These are phyloP conservation scores for Falco punctatus DNA, from an alignment of 2,113 vertebrate genomes.

Conservation along the genomic window DNA sequence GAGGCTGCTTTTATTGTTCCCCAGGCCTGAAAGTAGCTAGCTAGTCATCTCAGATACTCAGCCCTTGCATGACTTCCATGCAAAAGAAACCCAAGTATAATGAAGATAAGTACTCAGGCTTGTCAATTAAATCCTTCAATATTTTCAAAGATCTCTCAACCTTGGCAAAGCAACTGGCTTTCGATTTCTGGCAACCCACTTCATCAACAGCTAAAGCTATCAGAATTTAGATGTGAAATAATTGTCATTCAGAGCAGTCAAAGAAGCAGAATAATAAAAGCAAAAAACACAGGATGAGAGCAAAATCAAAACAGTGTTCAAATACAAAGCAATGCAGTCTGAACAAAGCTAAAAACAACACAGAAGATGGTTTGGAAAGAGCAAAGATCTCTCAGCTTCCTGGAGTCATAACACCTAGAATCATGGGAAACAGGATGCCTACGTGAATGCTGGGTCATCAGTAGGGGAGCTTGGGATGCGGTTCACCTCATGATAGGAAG, in stretches of 20 bases:
- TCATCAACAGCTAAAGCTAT: background rate
- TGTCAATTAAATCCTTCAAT: background rate
- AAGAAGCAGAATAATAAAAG: background rate
- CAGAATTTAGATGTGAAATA: background rate
- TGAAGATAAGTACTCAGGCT: background rate
- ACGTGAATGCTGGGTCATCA: background rate
- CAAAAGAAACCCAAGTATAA: background rate
- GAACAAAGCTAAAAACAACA: background rate
- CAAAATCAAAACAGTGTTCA: background rate
- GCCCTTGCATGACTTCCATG: background rate
- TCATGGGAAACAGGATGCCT: background rate
- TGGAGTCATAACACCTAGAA: background rate
- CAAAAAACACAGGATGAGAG: background rate
- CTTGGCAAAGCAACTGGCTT: background rate
- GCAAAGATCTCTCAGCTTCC: background rate
- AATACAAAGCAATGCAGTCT: background rate
- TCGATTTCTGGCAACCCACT: background rate
- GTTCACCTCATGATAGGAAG: background rate
- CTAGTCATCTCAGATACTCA: background rate
- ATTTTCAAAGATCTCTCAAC: constrained; percentile 17
- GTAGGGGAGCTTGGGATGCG: background rate
- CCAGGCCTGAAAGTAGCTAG: background rate
- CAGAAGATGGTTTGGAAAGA: background rate
- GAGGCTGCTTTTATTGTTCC: background rate
- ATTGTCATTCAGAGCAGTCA: background rate